Percentiles rank a stretch among this genome's conserved stretches.
Conservation (phyloP, 2,113 vertebrate species). For the Dasyprocta punctata region DNA sequence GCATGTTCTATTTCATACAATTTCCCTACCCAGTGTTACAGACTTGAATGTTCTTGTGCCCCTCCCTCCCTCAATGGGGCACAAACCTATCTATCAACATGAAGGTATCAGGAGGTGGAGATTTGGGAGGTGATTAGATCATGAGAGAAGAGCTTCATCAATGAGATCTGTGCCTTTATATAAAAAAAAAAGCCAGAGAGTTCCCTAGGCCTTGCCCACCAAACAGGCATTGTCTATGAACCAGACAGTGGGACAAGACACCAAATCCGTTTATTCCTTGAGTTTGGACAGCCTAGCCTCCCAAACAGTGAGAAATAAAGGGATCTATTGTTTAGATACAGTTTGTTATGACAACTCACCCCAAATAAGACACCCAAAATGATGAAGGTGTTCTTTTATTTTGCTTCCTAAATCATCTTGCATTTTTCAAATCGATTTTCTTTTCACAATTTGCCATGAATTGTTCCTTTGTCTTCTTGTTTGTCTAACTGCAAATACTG, state of each 20-base stretch:
- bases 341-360: neutral
- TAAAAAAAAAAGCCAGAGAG: neutral
- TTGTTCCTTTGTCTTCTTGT: neutral
- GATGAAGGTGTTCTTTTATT: neutral
- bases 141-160: neutral
- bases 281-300: neutral
- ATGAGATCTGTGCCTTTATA: neutral
- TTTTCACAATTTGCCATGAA: neutral
- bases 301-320: neutral
- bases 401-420: neutral
- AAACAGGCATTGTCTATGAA: neutral
- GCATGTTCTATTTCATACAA: neutral
- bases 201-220: neutral
- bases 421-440: neutral
- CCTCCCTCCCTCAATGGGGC: neutral
- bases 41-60: neutral
- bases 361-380: neutral
- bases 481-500: neutral
- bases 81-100: neutral
- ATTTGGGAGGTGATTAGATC: neutral
- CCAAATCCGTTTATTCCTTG: neutral
- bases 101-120: neutral
- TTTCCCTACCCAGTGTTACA: neutral
- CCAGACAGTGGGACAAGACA: neutral
- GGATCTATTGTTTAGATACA: neutral